Base-by-base conservation (phyloP, 2,888 invertebrate genomes). In the Drosophila differens region DNA sequence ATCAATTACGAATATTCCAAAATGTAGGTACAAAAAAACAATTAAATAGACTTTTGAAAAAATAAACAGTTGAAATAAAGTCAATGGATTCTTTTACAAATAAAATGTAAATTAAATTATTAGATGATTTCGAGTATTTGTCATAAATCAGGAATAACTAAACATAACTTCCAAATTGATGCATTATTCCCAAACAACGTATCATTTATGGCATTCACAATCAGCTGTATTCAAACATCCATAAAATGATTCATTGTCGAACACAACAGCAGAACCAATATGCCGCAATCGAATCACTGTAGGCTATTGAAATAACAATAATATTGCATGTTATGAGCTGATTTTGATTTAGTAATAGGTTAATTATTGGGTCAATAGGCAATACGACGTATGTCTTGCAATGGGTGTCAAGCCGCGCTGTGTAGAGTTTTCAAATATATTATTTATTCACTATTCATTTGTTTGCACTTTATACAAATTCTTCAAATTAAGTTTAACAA, bases 401-500 rank as follows among this genome's bases (percentile, higher is more conserved):
- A 70, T 60, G 47, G n/a, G 22, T 49, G 47, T 62, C 53, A 44
- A 30, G 41, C 44, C 7, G 28, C 3, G 32, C 10, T 44, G 37
- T 14, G 33, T 63, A 37, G 37, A 76, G 67, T 74, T 90, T 74
- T 88, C 57, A 71, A 83, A 76, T 85, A 78, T 88, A 71, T 74
- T 88, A 73, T 90, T 88, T 90, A 88, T 90, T 88, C 61, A 82
- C 89, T 83, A 83, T 79, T 70, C 54, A 67, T 82, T 75, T 86
- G 66, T 85, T 84, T 58, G 58, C 58, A 60, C 74, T 75, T 70
- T 75, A 63, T 79, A 84, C 83, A 81, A 76, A 76, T 76, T 70
- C 47, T 79, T 80, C 64, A 52, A 72, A 47, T 72, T 81, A 30
- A 44, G 51, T 79, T 82, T 47, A 84, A 84, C 87, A 89, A 82